phyloP scores from a whole-genome alignment of 2,888 invertebrate species.

The Mesodorylaimus sp. region DNA sequence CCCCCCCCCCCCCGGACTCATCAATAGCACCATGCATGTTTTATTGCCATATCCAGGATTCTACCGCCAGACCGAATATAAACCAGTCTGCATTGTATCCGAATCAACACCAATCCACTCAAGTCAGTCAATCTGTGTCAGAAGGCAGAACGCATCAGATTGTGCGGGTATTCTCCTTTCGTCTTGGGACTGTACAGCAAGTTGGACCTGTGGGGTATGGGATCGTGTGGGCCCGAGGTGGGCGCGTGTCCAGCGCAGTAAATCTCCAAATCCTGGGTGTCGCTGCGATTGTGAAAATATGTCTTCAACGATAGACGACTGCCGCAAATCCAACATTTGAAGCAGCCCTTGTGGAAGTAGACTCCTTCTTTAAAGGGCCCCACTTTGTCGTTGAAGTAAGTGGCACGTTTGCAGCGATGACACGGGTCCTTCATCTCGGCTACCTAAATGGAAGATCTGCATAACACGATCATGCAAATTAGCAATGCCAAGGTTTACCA shows the following conservation, averaged over 20 bases:
- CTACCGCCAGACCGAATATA: too few species aligned
- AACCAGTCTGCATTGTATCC: too few species aligned
- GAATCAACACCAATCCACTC: too few species aligned
- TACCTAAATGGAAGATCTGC: too few species aligned
- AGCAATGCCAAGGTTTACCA: too few species aligned
- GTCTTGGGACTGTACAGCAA: conserved; percentile 29
- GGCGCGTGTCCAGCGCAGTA: conserved; percentile 31
- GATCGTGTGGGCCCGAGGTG: conserved; percentile 30
- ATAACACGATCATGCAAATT: too few species aligned
- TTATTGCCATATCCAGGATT: too few species aligned
- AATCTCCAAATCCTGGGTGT: conserved; percentile 30
- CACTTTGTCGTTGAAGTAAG: conserved; percentile 30
- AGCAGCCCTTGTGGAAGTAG: conserved; percentile 22
- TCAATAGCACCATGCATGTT: too few species aligned
- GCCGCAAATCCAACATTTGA: conserved; percentile 31
- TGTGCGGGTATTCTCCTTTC: conserved; percentile 23
- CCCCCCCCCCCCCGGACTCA: too few species aligned
- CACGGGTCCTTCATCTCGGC: conserved; percentile 31
- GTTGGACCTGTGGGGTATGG: conserved; percentile 30
- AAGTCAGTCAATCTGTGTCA: too few species aligned
- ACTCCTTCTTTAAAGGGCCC: conserved; percentile 30
- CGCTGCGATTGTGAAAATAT: conserved; percentile 29
- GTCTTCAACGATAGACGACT: conserved; percentile 28
- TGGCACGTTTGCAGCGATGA: conserved; percentile 28
- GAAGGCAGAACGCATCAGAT: conserved; percentile 12